These are phyloP conservation scores for Prostheceraeus crozeri DNA, from an alignment of 2,888 invertebrate genomes.

Conservation along the genomic window DNA sequence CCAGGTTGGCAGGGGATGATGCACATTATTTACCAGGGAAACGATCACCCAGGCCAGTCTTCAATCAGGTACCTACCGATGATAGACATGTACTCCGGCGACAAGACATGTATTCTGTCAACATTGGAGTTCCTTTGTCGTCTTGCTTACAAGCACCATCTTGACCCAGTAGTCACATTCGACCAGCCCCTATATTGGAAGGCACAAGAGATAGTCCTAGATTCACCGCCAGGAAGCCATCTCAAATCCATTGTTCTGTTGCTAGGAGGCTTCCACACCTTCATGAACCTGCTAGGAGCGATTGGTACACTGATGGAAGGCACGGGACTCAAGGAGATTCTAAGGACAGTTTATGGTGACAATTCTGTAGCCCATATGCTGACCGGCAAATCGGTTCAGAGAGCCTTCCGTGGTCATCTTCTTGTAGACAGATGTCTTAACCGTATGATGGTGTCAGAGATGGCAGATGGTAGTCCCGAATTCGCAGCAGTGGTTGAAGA, in stretches of 20 bases:
- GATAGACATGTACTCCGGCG: conserved; percentile 29
- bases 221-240: conserved; percentile 32
- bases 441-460: conserved; percentile 30
- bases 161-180: conserved; percentile 32
- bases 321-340: conserved; percentile 18
- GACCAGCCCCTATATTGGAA: conserved; percentile 31
- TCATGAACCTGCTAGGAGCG: conserved; percentile 35
- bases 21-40: conserved; percentile 38
- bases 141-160: conserved; percentile 28
- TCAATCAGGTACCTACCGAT: conserved; percentile 34
- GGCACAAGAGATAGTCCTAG: conserved; percentile 25
- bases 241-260: conserved; percentile 24
- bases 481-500: conserved; percentile 20
- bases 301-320: conserved; percentile 33
- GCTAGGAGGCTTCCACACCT: conserved; percentile 35
- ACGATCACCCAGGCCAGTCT: conserved; percentile 28
- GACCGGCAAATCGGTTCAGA: conserved; percentile 30
- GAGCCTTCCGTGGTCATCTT: conserved; percentile 38
- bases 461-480: conserved; percentile 28
- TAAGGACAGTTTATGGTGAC: conserved; percentile 30
- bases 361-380: conserved; percentile 36
- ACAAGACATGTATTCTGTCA: conserved; percentile 28
- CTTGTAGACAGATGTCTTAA: conserved; percentile 37
- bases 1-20: conserved; percentile 36
- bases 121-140: conserved; percentile 19